Evolutionary conservation across 2,888 invertebrate species (phyloP).

Genomic region (Amaurobius ferox): DNA sequence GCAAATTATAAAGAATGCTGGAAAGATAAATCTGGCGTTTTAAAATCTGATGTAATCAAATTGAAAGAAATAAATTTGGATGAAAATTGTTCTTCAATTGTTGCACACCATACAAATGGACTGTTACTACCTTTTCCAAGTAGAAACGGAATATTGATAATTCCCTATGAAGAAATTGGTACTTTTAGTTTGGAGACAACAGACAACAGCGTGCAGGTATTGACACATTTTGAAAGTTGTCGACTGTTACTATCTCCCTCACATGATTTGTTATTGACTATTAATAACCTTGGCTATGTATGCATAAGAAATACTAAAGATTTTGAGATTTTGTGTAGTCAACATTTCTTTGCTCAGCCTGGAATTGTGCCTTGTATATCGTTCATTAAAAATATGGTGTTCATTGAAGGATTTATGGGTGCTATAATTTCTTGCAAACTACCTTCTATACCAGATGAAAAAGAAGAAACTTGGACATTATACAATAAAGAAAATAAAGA

Average conservation of each 20-base stretch:
- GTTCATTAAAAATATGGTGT: not conserved
- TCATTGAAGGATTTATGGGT: not conserved
- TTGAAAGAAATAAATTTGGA: not conserved
- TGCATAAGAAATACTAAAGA: not conserved
- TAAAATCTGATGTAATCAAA: not conserved
- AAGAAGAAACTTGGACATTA: not conserved
- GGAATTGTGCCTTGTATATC: not conserved
- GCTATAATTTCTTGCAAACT: not conserved
- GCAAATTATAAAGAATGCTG: slow-evolving; percentile 20
- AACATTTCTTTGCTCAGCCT: not conserved
- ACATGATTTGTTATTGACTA: not conserved
- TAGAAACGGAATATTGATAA: not conserved
- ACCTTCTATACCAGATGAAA: too few species aligned
- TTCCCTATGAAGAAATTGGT: not conserved
- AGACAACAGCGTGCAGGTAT: not conserved
- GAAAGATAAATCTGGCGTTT: slow-evolving; percentile 31
- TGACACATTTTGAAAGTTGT: not conserved
- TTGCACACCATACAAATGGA: slow-evolving; percentile 14
- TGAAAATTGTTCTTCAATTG: not conserved
- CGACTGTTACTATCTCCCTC: slow-evolving; percentile 8
- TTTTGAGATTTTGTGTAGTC: not conserved
- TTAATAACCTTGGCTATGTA: not conserved
- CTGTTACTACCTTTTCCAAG: not conserved
- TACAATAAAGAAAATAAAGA: not conserved
- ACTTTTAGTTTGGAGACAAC: not conserved